phyloP scores from a whole-genome alignment of 2,888 invertebrate species.

The Tenodera sinensis region DNA sequence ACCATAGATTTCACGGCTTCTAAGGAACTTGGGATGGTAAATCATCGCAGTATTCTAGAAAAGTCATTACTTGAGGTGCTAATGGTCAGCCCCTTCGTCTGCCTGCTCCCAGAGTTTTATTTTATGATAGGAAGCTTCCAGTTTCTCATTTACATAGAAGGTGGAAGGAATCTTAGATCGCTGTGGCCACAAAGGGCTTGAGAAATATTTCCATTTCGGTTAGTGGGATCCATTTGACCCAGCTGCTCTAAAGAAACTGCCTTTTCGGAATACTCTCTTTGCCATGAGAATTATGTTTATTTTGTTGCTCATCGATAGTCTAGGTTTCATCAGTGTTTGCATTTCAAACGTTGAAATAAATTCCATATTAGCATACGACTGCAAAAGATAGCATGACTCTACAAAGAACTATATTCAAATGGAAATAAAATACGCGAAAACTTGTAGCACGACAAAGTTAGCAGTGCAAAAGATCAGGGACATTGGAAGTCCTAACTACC shows the following conservation, averaged over 20 bases:
- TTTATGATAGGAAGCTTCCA: background rate
- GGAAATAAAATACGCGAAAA: background rate
- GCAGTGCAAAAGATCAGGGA: background rate
- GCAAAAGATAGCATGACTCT: background rate
- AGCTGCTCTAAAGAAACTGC: too few relatives aligned
- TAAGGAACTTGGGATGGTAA: background rate
- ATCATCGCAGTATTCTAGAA: background rate
- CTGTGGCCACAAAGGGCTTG: background rate
- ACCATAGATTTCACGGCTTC: background rate
- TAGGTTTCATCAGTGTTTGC: background rate
- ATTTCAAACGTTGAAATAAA: background rate
- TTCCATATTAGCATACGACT: background rate
- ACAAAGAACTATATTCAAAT: background rate
- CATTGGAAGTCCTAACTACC: too few relatives aligned
- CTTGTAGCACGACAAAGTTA: background rate
- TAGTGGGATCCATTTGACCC: too few relatives aligned
- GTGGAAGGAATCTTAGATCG: background rate
- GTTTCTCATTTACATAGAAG: background rate
- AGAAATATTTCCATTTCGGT: background rate
- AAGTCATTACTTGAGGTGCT: background rate
- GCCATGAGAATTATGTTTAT: background rate
- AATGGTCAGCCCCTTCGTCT: background rate
- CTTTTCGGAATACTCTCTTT: too few relatives aligned
- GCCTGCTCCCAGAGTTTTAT: background rate
- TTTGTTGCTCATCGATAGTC: background rate